phyloP scores from a whole-genome alignment of 2,113 vertebrate species.

The Sylvietta virens region DNA sequence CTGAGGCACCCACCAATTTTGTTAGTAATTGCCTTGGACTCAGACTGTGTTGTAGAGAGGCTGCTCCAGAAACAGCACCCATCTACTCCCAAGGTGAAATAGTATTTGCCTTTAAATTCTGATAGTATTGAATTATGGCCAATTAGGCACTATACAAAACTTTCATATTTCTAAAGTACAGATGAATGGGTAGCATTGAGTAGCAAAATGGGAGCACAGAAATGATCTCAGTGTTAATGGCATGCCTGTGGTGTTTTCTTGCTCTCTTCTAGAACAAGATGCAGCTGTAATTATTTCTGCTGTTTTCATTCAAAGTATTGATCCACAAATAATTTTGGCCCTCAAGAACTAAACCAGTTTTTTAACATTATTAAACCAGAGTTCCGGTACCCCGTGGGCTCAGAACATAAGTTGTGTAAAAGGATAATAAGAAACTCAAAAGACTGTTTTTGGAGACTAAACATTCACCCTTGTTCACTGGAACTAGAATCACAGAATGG shows the following conservation, averaged over 20 bases:
- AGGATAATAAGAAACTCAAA: background rate
- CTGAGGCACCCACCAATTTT: background rate
- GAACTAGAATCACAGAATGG: background rate
- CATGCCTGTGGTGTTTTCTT: background rate
- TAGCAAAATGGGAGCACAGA: background rate
- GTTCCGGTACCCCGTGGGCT: background rate
- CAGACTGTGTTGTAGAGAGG: background rate
- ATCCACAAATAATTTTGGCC: background rate
- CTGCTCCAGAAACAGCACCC: background rate
- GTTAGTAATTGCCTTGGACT: background rate
- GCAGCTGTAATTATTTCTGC: background rate
- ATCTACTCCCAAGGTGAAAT: background rate
- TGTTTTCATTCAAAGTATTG: background rate
- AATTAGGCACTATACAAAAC: background rate
- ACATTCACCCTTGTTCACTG: background rate
- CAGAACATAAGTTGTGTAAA: background rate
- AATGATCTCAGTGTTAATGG: background rate
- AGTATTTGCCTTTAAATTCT: background rate
- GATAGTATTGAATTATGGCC: background rate
- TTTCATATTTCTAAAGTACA: background rate
- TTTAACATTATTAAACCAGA: background rate
- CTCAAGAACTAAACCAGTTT: background rate
- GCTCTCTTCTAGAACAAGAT: background rate
- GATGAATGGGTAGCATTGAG: background rate
- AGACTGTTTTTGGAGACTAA: background rate